phyloP scores from a whole-genome alignment of 1,140 invertebrate species.

The Thaumetopoea pityocampa region DNA sequence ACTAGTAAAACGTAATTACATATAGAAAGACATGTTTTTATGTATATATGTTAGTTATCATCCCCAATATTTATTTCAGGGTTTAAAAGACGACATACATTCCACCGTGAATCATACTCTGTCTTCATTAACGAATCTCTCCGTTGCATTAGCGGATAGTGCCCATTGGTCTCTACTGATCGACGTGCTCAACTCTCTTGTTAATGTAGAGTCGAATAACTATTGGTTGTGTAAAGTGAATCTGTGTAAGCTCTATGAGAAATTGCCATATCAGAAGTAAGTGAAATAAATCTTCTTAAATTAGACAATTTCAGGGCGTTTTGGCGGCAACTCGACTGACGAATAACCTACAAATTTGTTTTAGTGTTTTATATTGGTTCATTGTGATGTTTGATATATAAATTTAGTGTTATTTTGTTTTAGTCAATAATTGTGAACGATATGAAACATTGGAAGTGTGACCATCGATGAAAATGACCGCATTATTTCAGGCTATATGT shows the following conservation, averaged over 20 bases:
- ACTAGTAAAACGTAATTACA: too few species aligned
- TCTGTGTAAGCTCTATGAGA: conserved; percentile 65
- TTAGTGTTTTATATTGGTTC: too few species aligned
- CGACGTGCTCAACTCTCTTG: conserved; percentile 79
- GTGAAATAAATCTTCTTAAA: conserved; percentile 20
- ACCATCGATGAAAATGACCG: too few species aligned
- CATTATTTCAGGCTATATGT: too few species aligned
- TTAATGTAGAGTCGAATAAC: conserved; percentile 81
- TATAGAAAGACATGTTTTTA: too few species aligned
- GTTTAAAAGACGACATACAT: conserved; percentile 82
- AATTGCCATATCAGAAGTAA: conserved; percentile 58
- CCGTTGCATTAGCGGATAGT: conserved; percentile 79
- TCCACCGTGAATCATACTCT: conserved; percentile 82
- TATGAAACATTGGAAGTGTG: too few species aligned
- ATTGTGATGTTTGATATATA: too few species aligned
- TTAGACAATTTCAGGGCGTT: neutral
- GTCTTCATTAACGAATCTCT: conserved; percentile 76
- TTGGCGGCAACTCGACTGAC: too few species aligned
- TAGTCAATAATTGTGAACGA: too few species aligned
- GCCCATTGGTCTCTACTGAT: conserved; percentile 69
- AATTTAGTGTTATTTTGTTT: too few species aligned
- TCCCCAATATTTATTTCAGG: conserved; percentile 77
- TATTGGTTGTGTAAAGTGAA: conserved; percentile 93
- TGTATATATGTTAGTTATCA: neutral
- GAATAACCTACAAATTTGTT: too few species aligned